Evolutionary conservation across 2,113 vertebrate genomes (phyloP).

Genomic region (Corvus cornix): DNA sequence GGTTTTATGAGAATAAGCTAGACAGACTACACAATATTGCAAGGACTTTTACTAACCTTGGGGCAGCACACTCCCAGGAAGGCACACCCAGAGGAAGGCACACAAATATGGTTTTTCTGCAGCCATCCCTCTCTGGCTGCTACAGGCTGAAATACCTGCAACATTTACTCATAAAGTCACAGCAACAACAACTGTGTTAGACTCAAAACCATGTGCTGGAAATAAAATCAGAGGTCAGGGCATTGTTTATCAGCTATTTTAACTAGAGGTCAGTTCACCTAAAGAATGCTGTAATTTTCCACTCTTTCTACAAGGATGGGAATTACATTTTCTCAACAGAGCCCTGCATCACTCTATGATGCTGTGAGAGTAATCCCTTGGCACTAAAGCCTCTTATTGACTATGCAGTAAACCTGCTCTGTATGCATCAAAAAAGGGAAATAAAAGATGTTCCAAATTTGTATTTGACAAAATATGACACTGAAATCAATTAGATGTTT

Average conservation of each 20-base stretch:
- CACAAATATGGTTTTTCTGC: neutral
- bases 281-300: conserved; percentile 64
- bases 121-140: neutral
- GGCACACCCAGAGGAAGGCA: neutral
- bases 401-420: conserved; percentile 40
- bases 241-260: conserved; percentile 16
- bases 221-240: neutral
- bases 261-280: conserved; percentile 18
- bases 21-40: neutral
- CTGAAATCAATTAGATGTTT: conserved; percentile 9
- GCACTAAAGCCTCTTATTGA: conserved; percentile 61
- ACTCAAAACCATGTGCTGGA: neutral
- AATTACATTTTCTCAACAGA: conserved; percentile 40
- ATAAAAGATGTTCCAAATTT: conserved; percentile 43
- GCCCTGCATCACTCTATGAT: conserved; percentile 36
- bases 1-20: neutral
- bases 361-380: conserved; percentile 46
- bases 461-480: conserved; percentile 24
- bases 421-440: conserved; percentile 3
- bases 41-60: neutral
- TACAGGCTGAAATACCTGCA: neutral
- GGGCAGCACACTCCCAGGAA: neutral
- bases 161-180: neutral
- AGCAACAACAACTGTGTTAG: neutral
- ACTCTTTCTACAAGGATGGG: conserved; percentile 14